These are phyloP conservation scores for Rhipidura dahli DNA, from an alignment of 2,113 vertebrate genomes.

Conservation along the genomic window DNA sequence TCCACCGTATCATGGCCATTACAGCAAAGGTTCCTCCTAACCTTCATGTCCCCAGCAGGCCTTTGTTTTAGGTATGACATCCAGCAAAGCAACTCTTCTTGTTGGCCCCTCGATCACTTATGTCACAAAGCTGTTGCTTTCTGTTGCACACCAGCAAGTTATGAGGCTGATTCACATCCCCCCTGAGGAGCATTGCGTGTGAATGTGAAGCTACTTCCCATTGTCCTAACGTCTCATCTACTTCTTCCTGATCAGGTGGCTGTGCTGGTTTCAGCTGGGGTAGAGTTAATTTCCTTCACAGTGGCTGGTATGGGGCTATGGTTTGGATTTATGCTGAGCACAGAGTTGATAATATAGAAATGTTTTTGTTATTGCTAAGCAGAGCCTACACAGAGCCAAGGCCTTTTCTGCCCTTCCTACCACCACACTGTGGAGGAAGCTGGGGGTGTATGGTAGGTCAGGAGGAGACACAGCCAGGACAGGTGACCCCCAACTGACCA, in stretches of 20 bases:
- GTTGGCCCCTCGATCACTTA: accelerated
- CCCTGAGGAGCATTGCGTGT: neutral
- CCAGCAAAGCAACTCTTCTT: neutral
- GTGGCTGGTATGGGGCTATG: neutral
- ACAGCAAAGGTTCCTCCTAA: neutral
- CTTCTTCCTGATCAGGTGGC: neutral
- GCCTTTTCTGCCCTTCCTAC: neutral
- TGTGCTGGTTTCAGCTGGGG: neutral
- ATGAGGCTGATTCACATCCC: neutral
- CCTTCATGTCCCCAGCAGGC: neutral
- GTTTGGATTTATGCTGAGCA: neutral
- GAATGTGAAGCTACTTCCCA: neutral
- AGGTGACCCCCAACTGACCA: neutral
- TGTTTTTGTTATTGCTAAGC: neutral
- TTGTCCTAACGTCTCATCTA: neutral
- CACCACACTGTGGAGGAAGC: accelerated
- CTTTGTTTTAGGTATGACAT: neutral
- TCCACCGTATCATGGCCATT: neutral
- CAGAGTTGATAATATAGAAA: neutral
- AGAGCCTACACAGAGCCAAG: neutral
- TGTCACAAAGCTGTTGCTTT: neutral
- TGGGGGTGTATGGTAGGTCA: neutral
- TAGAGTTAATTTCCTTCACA: neutral
- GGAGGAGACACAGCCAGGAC: neutral
- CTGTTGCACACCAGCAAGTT: neutral